Percentiles rank a stretch among this genome's conserved stretches.
Conservation (phyloP, 2,113 vertebrate genomes). For the Rhodinocichla rosea region DNA sequence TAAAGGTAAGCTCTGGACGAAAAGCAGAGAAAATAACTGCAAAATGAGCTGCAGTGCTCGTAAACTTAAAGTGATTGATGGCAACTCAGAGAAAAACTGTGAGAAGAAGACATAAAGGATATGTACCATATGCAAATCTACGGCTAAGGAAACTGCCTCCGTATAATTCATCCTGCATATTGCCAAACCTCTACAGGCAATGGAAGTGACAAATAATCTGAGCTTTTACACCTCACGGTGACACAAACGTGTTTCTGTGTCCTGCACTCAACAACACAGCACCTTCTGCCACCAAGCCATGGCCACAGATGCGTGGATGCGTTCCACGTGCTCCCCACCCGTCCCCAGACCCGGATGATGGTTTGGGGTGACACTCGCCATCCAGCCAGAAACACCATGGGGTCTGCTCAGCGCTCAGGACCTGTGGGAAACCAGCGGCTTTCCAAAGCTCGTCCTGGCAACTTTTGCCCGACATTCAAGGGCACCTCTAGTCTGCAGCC, state of each 20-base stretch:
- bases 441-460: background rate
- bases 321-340: background rate
- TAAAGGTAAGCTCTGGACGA: slow-evolving; percentile 40
- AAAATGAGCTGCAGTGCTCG: background rate
- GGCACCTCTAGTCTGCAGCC: background rate
- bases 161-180: background rate
- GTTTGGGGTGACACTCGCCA: background rate
- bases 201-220: slow-evolving; percentile 26
- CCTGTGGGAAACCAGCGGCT: background rate
- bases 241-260: background rate
- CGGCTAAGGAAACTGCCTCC: background rate
- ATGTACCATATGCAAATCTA: background rate
- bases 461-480: slow-evolving; percentile 21
- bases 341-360: background rate
- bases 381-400: background rate
- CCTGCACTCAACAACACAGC: background rate
- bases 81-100: background rate
- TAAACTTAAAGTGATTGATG: slow-evolving; percentile 48
- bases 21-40: slow-evolving; percentile 41
- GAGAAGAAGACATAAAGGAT: background rate
- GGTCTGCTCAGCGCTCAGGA: rapidly evolving
- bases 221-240: background rate
- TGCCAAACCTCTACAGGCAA: background rate
- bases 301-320: slow-evolving; percentile 59
- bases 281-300: background rate